phyloP scores from a whole-genome alignment of 1,140 invertebrate species.

The Streblospio benedicti region DNA sequence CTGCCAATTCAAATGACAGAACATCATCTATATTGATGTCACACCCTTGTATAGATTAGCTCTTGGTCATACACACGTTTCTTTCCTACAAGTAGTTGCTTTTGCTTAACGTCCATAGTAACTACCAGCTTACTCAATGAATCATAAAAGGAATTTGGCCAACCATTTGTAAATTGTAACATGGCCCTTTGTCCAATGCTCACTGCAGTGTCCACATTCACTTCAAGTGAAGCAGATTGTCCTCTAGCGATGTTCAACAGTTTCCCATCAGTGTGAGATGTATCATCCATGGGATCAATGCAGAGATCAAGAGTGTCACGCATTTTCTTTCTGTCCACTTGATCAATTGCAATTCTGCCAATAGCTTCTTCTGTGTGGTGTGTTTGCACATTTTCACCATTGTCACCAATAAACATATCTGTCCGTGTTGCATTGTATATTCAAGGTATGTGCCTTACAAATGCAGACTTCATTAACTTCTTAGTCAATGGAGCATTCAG shows the following conservation, averaged over 20 bases:
- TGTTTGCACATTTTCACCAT: not conserved
- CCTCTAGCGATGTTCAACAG: conserved; percentile 2
- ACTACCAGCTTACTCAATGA: no score
- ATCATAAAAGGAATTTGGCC: no score
- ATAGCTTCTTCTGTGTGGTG: not conserved
- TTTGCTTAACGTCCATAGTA: no score
- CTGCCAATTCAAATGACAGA: no score
- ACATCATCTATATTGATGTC: no score
- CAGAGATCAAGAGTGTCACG: not conserved
- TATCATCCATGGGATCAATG: not conserved
- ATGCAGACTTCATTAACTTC: conserved; percentile 1
- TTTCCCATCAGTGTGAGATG: not conserved
- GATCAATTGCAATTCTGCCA: not conserved
- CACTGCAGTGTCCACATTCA: conserved; percentile 1
- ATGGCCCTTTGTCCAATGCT: not conserved
- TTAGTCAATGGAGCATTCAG: not conserved
- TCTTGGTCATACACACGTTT: no score
- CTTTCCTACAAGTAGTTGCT: no score
- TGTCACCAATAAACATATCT: conserved; percentile 1
- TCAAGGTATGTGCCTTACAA: not conserved
- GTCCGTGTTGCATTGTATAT: conserved; percentile 4
- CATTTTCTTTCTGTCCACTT: no score
- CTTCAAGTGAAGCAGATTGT: not conserved
- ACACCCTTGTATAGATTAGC: no score
- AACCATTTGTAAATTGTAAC: no score